These are phyloP conservation scores for Caenorhabditis wallacei DNA, from an alignment of 2,888 invertebrate genomes.

Conservation along the genomic window DNA sequence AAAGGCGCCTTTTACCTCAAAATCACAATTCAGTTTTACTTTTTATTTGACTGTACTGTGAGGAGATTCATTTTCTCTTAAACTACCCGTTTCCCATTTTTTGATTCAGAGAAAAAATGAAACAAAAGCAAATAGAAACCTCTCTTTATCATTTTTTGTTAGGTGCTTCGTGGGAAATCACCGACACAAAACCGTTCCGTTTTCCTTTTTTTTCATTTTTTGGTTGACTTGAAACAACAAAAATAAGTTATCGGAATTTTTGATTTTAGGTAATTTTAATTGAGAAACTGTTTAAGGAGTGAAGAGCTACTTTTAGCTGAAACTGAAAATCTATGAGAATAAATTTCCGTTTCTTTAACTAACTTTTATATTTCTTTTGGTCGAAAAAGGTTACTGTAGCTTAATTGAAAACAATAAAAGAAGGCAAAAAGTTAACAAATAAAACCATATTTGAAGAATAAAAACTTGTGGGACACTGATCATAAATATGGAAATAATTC, in stretches of 20 bases:
- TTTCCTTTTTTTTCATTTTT: slow-evolving; percentile 1
- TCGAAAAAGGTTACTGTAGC: neutral
- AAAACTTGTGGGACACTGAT: neutral
- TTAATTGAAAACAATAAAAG: neutral
- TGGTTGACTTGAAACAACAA: neutral
- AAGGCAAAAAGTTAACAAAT: neutral
- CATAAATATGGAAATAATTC: slow-evolving; percentile 30
- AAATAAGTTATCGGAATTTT: no score
- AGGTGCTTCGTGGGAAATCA: slow-evolving; percentile 33
- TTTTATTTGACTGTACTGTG: slow-evolving; percentile 15
- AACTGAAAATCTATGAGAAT: no score
- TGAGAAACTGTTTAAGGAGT: no score
- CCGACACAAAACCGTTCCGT: slow-evolving; percentile 23
- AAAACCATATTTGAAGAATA: neutral
- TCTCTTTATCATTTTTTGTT: slow-evolving; percentile 24
- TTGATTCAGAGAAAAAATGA: slow-evolving; percentile 12
- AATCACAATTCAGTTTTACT: slow-evolving; percentile 28
- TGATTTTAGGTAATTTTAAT: no score
- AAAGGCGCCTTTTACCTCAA: slow-evolving; percentile 35
- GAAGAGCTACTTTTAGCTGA: no score
- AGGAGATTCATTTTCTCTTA: neutral
- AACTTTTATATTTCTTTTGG: no score
- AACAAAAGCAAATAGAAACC: slow-evolving; percentile 46
- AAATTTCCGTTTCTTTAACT: no score
- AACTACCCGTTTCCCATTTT: neutral